Percentiles rank a stretch among this genome's conserved stretches.
Evolutionary conservation across 1,140 invertebrate genomes (phyloP).

Genomic region (Leptonema lineaticorne): DNA sequence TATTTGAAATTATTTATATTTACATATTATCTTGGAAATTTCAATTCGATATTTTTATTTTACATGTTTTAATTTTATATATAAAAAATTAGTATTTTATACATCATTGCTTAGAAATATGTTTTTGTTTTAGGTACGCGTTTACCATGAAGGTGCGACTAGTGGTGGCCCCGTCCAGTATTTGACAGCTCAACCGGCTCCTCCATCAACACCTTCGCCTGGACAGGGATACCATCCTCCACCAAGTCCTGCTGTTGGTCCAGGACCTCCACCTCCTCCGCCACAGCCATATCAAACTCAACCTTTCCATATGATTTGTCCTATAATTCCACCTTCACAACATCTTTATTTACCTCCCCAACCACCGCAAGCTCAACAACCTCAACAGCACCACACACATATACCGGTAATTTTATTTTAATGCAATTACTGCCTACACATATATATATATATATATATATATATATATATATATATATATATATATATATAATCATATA

Average conservation of each 20-base stretch:
- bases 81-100: too few species aligned
- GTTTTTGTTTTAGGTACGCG: constrained; percentile 45
- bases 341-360: constrained; percentile 35
- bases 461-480: too few species aligned
- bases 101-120: neutral
- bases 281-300: constrained; percentile 44
- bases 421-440: neutral
- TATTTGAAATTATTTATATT: neutral
- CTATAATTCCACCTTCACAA: constrained; percentile 28
- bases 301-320: constrained; percentile 46
- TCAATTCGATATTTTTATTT: too few species aligned
- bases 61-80: too few species aligned
- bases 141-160: constrained; percentile 48
- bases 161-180: constrained; percentile 39
- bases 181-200: constrained; percentile 47
- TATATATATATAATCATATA: neutral
- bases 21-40: too few species aligned
- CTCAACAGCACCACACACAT: constrained; percentile 29
- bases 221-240: constrained; percentile 43
- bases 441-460: neutral
- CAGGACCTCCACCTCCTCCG: constrained; percentile 45
- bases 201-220: constrained; percentile 52
- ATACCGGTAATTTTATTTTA: constrained; percentile 6
- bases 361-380: constrained; percentile 32
- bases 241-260: constrained; percentile 41